A percentile compares a stretch with the other conserved stretches of the same genome.
Conservation (phyloP, 1,140 invertebrate genomes). For the Bombyx mandarina region DNA sequence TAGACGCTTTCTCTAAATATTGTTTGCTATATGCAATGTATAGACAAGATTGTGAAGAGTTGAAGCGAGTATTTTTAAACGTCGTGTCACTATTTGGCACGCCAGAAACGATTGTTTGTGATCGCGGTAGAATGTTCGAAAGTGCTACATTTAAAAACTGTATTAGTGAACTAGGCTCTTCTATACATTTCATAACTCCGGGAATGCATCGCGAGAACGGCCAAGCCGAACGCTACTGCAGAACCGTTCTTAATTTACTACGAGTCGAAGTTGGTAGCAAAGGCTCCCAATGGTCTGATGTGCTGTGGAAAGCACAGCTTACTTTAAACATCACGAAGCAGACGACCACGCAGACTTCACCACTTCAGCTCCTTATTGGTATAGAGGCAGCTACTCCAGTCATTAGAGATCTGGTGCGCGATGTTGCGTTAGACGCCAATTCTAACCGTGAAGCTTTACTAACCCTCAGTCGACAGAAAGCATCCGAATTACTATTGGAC, state of each 20-base stretch:
- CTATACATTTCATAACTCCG: conserved; percentile 15
- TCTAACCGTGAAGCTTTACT: conserved; percentile 10
- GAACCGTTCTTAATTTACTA: conserved; percentile 21
- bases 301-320: conserved; percentile 18
- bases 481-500: conserved; percentile 1
- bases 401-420: conserved; percentile 11
- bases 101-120: conserved; percentile 9
- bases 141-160: conserved; percentile 6
- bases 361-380: conserved; percentile 17
- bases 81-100: conserved; percentile 13
- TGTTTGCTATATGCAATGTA: conserved; percentile 12
- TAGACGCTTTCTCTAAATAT: conserved; percentile 15
- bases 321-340: conserved; percentile 19
- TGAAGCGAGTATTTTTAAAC: conserved; percentile 10
- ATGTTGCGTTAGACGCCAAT: conserved; percentile 9
- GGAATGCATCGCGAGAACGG: conserved; percentile 14
- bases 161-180: conserved; percentile 1
- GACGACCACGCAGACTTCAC: conserved; percentile 13
- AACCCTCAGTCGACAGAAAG: conserved; percentile 3
- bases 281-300: conserved; percentile 1
- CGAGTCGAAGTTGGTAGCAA: conserved; percentile 3
- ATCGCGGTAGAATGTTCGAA: conserved; percentile 15
- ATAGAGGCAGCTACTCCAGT: conserved; percentile 17
- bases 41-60: conserved; percentile 8
- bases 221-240: conserved; percentile 24